Evolutionary conservation across 2,113 vertebrate genomes (phyloP), one percentile per base, ranked within the genome.

Genomic region (Neopipo cinnamomea): DNA sequence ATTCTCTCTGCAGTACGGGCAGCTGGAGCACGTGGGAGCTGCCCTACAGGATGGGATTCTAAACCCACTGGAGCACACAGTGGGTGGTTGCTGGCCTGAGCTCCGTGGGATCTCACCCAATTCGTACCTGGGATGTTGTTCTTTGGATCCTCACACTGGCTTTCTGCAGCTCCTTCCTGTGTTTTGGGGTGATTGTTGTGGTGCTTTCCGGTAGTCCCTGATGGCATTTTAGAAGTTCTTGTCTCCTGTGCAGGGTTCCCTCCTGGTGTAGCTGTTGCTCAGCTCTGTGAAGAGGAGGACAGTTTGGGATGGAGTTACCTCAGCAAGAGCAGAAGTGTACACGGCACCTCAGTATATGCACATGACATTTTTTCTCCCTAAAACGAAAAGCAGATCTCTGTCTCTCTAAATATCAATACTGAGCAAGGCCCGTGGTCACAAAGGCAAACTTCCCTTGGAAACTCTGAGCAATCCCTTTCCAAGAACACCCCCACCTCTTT

Each of bases 11-110:
- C 2, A 3, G 46, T 37, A 47, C 3, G 2, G 35, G 42, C 24
- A 91, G 59, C 76, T 68, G 76, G n/a, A 47, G 37, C 28, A 11
- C 24, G 56, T 12, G 53, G 66, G 44, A 92, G 77, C 66, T 79
- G 73, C 61, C 0, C 0, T 66, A 55, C 31, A 39, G 79, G 63
- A 93, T 33, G 41, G 71, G 81, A 93, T 95, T 73, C 46, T 77
- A 44, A 90, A 53, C 81, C 71, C 82, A 77, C 19, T 4, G 3
- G 84, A 58, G 63, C 39, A 83, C 31, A 0, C 3, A n/a, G 91
- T 55, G 74, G 91, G 96, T 58, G 82, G 75, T 56, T 96, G 75
- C 82, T 88, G 93, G 66, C 78, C 93, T 68, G 59, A 28, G 23
- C 46, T 73, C 4, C 2, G 7, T 71, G 83, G 72, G 27, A 90